Conservation (phyloP, 2,888 invertebrate genomes). For the Asteroscopus sphinx region DNA sequence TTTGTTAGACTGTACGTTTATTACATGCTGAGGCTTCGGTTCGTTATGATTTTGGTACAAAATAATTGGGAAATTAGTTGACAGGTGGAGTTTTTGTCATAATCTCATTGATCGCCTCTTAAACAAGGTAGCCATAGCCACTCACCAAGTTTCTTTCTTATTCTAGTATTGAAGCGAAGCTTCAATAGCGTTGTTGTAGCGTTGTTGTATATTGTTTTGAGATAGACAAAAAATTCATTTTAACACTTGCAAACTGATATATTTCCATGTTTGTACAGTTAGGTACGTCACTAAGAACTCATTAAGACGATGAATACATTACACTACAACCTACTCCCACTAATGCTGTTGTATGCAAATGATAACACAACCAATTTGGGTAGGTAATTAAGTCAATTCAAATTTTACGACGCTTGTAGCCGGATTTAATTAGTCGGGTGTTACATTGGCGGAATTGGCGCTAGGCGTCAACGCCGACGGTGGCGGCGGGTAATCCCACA, state of each 20-base stretch:
- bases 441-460: constrained; percentile 55
- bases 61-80: neutral
- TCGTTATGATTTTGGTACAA: neutral
- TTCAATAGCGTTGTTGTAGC: too few relatives aligned
- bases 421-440: constrained; percentile 59
- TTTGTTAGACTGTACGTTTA: too few relatives aligned
- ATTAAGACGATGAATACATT: constrained; percentile 40
- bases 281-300: constrained; percentile 8
- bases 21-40: constrained; percentile 5
- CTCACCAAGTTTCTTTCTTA: too few relatives aligned
- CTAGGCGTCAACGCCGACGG: constrained; percentile 45
- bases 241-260: neutral
- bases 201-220: too few relatives aligned
- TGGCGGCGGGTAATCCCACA: constrained; percentile 29
- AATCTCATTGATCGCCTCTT: too few relatives aligned
- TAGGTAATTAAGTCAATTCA: constrained; percentile 59
- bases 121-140: too few relatives aligned
- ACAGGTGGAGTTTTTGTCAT: neutral
- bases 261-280: neutral
- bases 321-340: constrained; percentile 36
- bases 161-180: too few relatives aligned
- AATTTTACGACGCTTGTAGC: constrained; percentile 56
- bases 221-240: too few relatives aligned
- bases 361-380: constrained; percentile 58
- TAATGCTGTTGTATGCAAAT: constrained; percentile 60